Conservation (phyloP, 2,888 invertebrate genomes). For the Parelbella ahira region DNA sequence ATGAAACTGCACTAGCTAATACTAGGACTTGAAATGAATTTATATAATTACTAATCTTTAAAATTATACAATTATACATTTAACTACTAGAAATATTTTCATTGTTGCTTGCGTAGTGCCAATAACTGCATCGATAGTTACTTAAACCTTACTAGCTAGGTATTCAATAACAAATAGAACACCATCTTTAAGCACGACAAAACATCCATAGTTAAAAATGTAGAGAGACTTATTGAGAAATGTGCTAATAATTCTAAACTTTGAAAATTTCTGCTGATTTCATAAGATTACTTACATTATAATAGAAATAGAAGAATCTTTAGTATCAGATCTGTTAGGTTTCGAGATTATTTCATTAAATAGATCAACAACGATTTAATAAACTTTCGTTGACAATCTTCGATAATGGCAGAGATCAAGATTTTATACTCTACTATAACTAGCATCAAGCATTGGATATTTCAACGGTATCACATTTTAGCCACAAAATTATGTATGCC, state of each 20-base stretch:
- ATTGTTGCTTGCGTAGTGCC: constrained; percentile 69
- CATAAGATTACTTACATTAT: constrained; percentile 44
- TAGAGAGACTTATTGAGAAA: constrained; percentile 82
- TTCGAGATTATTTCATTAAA: constrained; percentile 55
- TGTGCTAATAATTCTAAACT: constrained; percentile 80
- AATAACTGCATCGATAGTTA: constrained; percentile 78
- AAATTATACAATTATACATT: constrained; percentile 33
- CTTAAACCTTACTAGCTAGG: constrained; percentile 77
- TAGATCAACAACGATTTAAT: constrained; percentile 46
- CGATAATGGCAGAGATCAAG: constrained; percentile 71
- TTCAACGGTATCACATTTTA: constrained; percentile 71
- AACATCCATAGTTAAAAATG: constrained; percentile 82
- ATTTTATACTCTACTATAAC: constrained; percentile 57
- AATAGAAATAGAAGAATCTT: constrained; percentile 50
- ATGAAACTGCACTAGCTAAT: constrained; percentile 52
- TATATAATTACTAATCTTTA: constrained; percentile 34
- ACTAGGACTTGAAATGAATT: constrained; percentile 45
- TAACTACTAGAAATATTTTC: constrained; percentile 42
- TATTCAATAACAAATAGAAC: constrained; percentile 82
- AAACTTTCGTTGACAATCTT: constrained; percentile 70
- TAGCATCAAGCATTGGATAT: constrained; percentile 69
- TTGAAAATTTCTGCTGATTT: constrained; percentile 62
- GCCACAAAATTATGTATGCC: constrained; percentile 50
- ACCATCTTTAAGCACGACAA: constrained; percentile 82
- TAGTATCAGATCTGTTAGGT: constrained; percentile 67